Percentiles rank a stretch among this genome's conserved stretches.
Evolutionary conservation across 2,888 invertebrate species (phyloP).

Genomic region (Drosophila sordidula): DNA sequence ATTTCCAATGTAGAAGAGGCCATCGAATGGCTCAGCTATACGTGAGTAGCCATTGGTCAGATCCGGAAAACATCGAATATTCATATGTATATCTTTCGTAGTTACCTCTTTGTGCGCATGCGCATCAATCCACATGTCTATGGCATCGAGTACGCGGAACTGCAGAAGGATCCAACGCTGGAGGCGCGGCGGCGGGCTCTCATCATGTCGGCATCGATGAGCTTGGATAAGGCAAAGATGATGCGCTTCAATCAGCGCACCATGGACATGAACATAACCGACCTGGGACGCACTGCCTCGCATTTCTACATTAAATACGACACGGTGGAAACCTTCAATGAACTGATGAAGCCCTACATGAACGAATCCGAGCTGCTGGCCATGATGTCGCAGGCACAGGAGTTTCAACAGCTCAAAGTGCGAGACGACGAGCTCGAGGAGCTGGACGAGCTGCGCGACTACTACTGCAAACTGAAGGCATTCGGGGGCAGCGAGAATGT

Average conservation of each 20-base stretch:
- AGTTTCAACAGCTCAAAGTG: constrained; percentile 97
- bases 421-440: constrained; percentile 98
- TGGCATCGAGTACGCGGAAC: constrained; percentile 88
- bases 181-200: constrained; percentile 91
- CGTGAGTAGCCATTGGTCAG: constrained; percentile 81
- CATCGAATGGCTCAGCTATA: constrained; percentile 98
- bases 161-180: constrained; percentile 92
- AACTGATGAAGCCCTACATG: constrained; percentile 92
- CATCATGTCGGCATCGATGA: constrained; percentile 92
- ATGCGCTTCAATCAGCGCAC: constrained; percentile 94
- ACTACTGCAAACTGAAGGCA: constrained; percentile 92
- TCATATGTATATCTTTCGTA: constrained; percentile 1
- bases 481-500: constrained; percentile 94
- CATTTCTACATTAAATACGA: constrained; percentile 99
- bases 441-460: constrained; percentile 90
- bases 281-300: constrained; percentile 98
- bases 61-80: accelerated
- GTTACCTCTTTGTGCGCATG: constrained; percentile 95
- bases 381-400: constrained; percentile 96
- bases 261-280: constrained; percentile 91
- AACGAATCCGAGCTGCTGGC: constrained; percentile 94
- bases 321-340: constrained; percentile 97
- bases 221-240: constrained; percentile 97
- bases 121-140: constrained; percentile 94
- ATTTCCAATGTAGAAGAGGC: constrained; percentile 98